These are phyloP conservation scores for Struthidea cinerea DNA, from an alignment of 2,113 vertebrate genomes.

Conservation along the genomic window DNA sequence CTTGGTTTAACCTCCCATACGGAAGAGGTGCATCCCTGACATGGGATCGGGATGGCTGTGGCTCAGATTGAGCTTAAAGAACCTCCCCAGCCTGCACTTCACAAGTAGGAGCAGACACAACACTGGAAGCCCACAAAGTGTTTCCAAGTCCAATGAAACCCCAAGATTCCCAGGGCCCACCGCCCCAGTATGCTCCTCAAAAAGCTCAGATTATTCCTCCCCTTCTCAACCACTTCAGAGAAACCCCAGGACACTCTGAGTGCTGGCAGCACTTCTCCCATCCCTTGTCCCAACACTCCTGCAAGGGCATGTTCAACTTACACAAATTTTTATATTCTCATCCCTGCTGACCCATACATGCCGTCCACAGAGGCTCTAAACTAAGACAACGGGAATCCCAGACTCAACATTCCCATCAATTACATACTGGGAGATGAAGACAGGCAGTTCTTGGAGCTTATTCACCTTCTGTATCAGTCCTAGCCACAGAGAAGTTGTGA, in stretches of 20 bases:
- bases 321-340: not conserved
- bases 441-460: not conserved
- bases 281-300: not conserved
- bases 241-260: not conserved
- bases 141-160: rapidly evolving
- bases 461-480: not conserved
- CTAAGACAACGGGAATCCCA: not conserved
- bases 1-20: not conserved
- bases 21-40: not conserved
- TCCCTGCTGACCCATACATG: not conserved
- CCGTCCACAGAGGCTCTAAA: not conserved
- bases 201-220: not conserved
- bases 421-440: not conserved
- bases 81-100: rapidly evolving
- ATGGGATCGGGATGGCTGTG: rapidly evolving
- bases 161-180: no score
- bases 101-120: rapidly evolving
- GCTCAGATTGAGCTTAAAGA: not conserved
- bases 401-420: rapidly evolving
- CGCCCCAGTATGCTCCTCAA: not conserved
- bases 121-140: rapidly evolving
- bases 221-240: not conserved
- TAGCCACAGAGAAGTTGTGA: rapidly evolving
- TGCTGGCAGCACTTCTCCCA: not conserved
- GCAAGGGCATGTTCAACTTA: rapidly evolving